Base-by-base conservation (phyloP, 2,113 vertebrate genomes). In the Nibea coibor region DNA sequence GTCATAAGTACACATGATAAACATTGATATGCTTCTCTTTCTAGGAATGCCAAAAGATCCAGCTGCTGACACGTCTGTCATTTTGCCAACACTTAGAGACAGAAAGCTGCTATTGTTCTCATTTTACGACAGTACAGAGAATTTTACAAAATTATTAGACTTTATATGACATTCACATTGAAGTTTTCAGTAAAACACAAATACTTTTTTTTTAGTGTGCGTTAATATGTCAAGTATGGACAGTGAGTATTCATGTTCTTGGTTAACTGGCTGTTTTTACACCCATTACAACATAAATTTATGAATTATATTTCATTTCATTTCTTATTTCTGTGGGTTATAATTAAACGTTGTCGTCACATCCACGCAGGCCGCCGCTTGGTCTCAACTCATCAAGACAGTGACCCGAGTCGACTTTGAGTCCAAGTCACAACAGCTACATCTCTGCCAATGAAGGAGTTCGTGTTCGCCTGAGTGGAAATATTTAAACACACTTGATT, bases 401-500 rank as follows among this genome's bases (percentile, higher is more conserved):
- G 31, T 35, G 5, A 35, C 31, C 31, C 31, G 6, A 35, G 31
- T 35, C 31, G 7, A 39, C 7, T 39, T 39, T 39, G 7, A 39
- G 35, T 9, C 35, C 35, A 39, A 39, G 35, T 39, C 35, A 39
- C 35, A 39, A 9, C 35, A 39, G 8, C 35, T 39, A 39, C 35
- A 19, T 48, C 28, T 66, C 28, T 86, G 35, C 42, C 22, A 70
- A 63, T 24, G 6, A 56, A 5, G n/a, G 45, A 59, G 58, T 51
- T 47, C 17, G 50, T 63, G 53, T 82, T 79, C 71, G 61, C 31
- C 50, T 64, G 24, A 71, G n/a, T 48, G 43, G 45, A 82, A 72
- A 73, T 56, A 79, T 76, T 78, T 70, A 28, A 78, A 42, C 79
- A 85, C 81, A 81, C 73, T 84, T 79, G 56, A 90, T 75, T 84